Evolutionary conservation across 2,888 invertebrate species (phyloP), one percentile per base, ranked within the genome.

Genomic region (Pristionchus exspectatus): DNA sequence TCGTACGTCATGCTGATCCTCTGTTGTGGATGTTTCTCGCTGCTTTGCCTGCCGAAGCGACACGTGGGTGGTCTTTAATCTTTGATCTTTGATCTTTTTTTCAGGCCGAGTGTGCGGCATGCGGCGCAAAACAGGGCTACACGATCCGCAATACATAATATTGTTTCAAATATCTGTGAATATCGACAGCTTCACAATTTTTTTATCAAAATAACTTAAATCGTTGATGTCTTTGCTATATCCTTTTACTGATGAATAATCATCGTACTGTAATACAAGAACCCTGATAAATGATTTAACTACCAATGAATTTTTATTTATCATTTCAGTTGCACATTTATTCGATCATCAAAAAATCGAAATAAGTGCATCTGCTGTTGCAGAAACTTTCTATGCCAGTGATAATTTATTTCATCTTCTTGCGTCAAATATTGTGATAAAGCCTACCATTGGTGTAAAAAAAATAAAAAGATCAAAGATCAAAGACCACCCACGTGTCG

Each of bases 1-100:
- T 21, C 77, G 24, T 18, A 33, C 9, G 38, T 77, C 44, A 27
- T 18, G 77, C n/a, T 50, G 10, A 18, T 77, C 10, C 5, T 38
- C n/a, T 77, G 77, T n/a, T 77, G 77, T 30, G 77, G 77, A 7
- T 50, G 38, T 44, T 77, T 33, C 27, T 21, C 44, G 21, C 44
- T 77, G 0, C n/a, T 77, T 2, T 77, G 77, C n/a, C 38, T 77
- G 24, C 77, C 77, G 44, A 77, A 77, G n/a, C 38, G 77, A 77
- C 30, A 72, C 18, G 72, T 72, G 27, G 12, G 66, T 69, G 69
- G n/a, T 69, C 72, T 16, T 33, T 72, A 33, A 72, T 72, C 33
- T 30, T 33, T 16, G 72, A 14, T 30, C 16, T 56, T 56, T 14
- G 18, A 21, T 3, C 3, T 4, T 21, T 56, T 56, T 21, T 21